Evolutionary conservation across 2,113 vertebrate genomes (phyloP).

Genomic region (Polyodon spathula): DNA sequence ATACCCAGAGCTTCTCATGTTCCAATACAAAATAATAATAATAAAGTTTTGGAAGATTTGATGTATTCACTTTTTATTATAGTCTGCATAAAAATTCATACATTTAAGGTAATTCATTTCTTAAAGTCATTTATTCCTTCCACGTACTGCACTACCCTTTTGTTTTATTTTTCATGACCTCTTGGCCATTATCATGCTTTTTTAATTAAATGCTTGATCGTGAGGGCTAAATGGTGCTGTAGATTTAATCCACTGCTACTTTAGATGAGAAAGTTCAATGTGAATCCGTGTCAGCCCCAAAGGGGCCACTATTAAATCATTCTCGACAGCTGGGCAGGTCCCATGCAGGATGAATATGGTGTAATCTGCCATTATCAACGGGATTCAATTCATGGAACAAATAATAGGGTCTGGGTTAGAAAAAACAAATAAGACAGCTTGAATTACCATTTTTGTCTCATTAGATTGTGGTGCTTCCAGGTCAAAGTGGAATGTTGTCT

Average conservation of each 20-base stretch:
- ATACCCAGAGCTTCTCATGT: too few species aligned
- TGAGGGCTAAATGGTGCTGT: background rate
- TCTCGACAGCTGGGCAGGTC: background rate
- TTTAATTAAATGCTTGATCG: background rate
- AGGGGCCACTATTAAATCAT: background rate
- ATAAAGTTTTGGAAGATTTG: too few species aligned
- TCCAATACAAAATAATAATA: too few species aligned
- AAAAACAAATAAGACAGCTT: too few species aligned
- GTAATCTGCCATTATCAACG: too few species aligned
- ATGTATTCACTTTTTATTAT: background rate
- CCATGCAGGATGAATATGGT: background rate
- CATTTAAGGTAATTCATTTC: slow-evolving; percentile 1
- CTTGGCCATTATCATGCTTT: background rate
- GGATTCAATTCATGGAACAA: too few species aligned
- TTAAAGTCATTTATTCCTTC: background rate
- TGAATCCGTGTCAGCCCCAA: background rate
- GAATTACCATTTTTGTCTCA: too few species aligned
- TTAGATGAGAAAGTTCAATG: background rate
- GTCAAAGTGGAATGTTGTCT: too few species aligned
- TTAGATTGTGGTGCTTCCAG: too few species aligned
- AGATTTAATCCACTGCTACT: background rate
- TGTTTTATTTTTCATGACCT: background rate
- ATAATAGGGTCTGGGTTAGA: too few species aligned
- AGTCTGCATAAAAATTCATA: background rate
- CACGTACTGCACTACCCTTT: background rate